Base-by-base conservation (phyloP, 1,140 invertebrate species). In the Samia ricini region DNA sequence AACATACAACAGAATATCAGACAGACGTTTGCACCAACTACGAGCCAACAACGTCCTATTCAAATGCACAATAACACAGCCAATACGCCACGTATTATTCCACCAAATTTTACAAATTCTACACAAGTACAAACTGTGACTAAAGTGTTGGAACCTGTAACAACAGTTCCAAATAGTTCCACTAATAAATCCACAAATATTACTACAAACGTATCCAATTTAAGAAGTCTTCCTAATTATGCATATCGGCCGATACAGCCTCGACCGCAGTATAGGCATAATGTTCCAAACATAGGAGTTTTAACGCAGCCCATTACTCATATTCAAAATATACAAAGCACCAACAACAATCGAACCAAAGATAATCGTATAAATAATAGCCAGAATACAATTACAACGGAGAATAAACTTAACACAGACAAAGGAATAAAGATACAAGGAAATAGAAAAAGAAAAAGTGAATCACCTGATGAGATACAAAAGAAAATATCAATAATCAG, bases 381-480 rank as follows among this genome's bases (percentile, higher is more conserved):
- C 4, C 33, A 10, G 33, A 42, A 42, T 42, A 42, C 7, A 15
- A 15, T 42, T 15, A 4, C 33, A 42, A 4, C 33, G n/a, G 33
- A 15, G n/a, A 42, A 42, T 12, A 15, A 15, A 15, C 1, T 20
- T 36, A 36, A 20, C 10, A 64, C 61, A 50, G 61, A 58, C 8
- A 60, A 20, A 73, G 69, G 61, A 68, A 66, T 8, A 7, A 18
- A 20, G 1, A 36, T n/a, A 15, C 67, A 77, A 67, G 51, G 63
- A 12, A 83, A 76, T 52, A 83, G 81, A 63, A 88, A 87, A 72
- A 77, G 85, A 72, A 88, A 88, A 71, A 87, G 84, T 42, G 84
- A 88, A 73, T 88, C 84, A 5, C 85, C 85, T 4, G 85, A 87
- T 63, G 83, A 85, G 24, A 63, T 76, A 22, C 72, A 77, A 58